Base-by-base conservation (phyloP, 2,113 vertebrate genomes). In the Origma solitaria region DNA sequence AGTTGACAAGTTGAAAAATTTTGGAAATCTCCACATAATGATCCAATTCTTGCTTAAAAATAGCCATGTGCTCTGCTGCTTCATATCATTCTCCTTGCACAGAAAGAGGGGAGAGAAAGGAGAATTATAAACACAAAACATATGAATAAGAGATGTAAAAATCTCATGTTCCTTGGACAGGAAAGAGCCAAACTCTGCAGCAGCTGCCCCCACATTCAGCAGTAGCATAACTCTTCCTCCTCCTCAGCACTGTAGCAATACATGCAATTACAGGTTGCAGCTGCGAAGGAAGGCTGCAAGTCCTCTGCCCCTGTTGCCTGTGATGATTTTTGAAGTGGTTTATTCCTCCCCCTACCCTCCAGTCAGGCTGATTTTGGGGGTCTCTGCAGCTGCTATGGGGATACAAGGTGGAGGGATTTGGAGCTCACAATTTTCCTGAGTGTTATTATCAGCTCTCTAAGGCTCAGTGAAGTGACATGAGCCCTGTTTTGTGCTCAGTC, bases 11-110 rank as follows among this genome's bases (percentile, higher is more conserved):
- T 62, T 60, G 86, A 97, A 92, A 90, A 93, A 83, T 71, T 90
- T 90, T 93, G 88, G 95, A 94, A 88, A 92, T 86, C 95, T 96
- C 95, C 88, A 83, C 64, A 62, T 93, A 93, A 95, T 70, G 76
- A 93, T 95, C 91, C 72, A 86, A 51, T 88, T 88, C 65, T 90
- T 78, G 68, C 68, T 90, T 95, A 95, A 95, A 96, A 96, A 95
- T 94, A 96, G 47, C 71, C 1, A 0, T 57, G 47, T 77, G 38
- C 58, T 88, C 58, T 81, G 82, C 25, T 58, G 71, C 79, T 93
- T 86, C 2, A 0, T 83, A 54, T 54, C 58, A 2, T 80, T 92
- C 68, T 82, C 50, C 45, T 60, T 62, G 68, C 66, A 50, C 24
- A 71, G 68, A 68, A 76, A 61, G 71, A 35, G 28, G 9, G 6